phyloP scores from a whole-genome alignment of 2,888 invertebrate species.

The Syritta pipiens region DNA sequence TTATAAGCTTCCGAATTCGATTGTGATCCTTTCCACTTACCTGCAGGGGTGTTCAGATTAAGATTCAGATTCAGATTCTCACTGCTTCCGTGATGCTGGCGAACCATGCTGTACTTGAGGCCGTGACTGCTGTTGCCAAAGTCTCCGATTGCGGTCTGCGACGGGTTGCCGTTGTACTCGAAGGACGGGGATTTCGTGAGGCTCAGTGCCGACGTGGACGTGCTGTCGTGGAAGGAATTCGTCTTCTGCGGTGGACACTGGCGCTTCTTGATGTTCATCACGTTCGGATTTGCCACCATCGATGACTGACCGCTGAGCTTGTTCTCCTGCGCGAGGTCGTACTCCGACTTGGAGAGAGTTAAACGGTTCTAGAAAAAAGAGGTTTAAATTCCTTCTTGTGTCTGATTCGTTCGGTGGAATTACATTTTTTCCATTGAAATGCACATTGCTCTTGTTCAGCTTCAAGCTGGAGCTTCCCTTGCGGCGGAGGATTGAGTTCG shows the following conservation, averaged over 20 bases:
- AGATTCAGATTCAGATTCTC: conserved; percentile 49
- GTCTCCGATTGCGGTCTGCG: conserved; percentile 1
- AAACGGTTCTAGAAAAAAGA: conserved; percentile 32
- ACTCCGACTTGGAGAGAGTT: conserved; percentile 69
- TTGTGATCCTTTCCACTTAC: not conserved
- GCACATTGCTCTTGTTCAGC: conserved; percentile 48
- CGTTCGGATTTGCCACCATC: conserved; percentile 71
- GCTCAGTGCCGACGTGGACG: conserved; percentile 37
- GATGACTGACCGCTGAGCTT: conserved; percentile 73
- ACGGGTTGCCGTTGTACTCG: conserved; percentile 35
- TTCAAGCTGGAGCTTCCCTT: conserved; percentile 72
- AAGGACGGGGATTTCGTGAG: conserved; percentile 61
- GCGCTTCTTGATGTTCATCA: conserved; percentile 63
- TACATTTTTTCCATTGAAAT: conserved; percentile 55
- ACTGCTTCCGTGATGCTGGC: conserved; percentile 36
- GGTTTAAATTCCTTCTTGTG: not conserved
- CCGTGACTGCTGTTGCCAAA: conserved; percentile 8
- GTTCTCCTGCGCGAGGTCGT: conserved; percentile 71
- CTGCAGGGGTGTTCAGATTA: conserved; percentile 27
- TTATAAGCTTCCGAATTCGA: not conserved
- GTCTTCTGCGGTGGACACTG: conserved; percentile 56
- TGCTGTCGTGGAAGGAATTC: conserved; percentile 61
- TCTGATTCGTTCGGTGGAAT: too few relatives aligned
- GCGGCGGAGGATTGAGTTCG: conserved; percentile 73
- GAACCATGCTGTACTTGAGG: conserved; percentile 37